Evolutionary conservation across 2,113 vertebrate species (phyloP), one percentile per base, ranked within the genome.

Genomic region (Hippotragus niger): DNA sequence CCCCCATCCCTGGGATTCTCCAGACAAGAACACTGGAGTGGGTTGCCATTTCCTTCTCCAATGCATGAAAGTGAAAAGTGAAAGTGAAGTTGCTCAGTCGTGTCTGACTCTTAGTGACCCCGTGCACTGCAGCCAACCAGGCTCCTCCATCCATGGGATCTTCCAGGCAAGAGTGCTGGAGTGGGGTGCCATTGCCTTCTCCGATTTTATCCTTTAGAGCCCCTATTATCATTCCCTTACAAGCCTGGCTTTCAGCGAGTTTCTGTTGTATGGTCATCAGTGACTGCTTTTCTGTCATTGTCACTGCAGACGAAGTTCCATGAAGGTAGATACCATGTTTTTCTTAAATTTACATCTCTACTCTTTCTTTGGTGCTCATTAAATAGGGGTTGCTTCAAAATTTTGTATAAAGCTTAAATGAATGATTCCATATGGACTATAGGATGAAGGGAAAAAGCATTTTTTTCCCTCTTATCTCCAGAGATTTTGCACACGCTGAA

Each of bases 341-440:
- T 87, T 60, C 53, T 90, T 33, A 84, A 33, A 33, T 40, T 93
- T 71, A 5, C 33, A 55, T 47, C 5, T 9, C 14, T 19, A 4
- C 11, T 58, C 23, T 96, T 91, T 60, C 33, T 6, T 55, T 90
- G 71, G 27, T 97, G 8, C 27, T 50, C 4, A 36, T 95, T 89
- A 76, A 16, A 53, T 29, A 50, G 5, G 29, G 7, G 2, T 23
- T 94, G 25, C 60, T 94, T 81, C 27, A 58, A 15, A 85, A 74
- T 67, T 76, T 55, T 93, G 6, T 47, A 14, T 21, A 27, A 43
- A 58, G 11, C 62, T 47, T 90, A 87, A 80, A 40, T 43, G 17
- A 88, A 21, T 27, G 6, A 36, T 53, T 90, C 15, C 14, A 19
- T 58, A 3, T 33, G 60, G 43, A 82, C 36, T 36, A 31, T 0